Base-by-base conservation (phyloP, 2,113 vertebrate species). In the Pantherophis guttatus region DNA sequence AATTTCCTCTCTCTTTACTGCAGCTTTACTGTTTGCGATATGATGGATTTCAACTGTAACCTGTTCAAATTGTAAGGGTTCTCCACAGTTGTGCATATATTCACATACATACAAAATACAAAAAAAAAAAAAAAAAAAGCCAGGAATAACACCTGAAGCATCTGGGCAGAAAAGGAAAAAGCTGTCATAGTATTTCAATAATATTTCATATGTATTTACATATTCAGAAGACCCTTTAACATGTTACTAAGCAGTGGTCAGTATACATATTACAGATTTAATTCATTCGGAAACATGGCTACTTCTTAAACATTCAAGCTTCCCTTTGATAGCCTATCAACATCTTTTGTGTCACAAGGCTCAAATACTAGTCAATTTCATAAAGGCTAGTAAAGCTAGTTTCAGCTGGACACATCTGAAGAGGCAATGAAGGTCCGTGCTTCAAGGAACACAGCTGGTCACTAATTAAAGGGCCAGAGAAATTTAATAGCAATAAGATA, bases 311-410 rank as follows among this genome's bases (percentile, higher is more conserved):
- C 94, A 92, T 90, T 86, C 93, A 95, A 92, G 94, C 94, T 75
- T 94, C 95, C 39, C 91, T 88, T 95, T 92, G 62, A 57, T 87
- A 81, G 91, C 57, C 87, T 86, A 11, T 70, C 92, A 39, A 96
- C 91, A 53, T 88, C 96, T 91, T 57, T 87, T 91, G 92, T 93
- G 87, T 92, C 24, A 85, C 89, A 94, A 88, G 90, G 93, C 91
- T 94, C 92, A 91, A 94, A 95, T 92, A 93, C 90, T 1, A 0
- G 92, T 93, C 94, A 94, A 94, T 95, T 91, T 94, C 94, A 94
- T 94, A 93, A 96, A 96, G 94, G 93, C 81, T 93, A 95, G 93
- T 95, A 95, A 94, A n/a, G 93, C 26, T 92, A 93, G 92, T 85
- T 86, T 54, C 57, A 88, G 81, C 48, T 93, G 91, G 95, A 93